These are phyloP conservation scores for Thermophis baileyi DNA, from an alignment of 2,113 vertebrate species.

Conservation along the genomic window DNA sequence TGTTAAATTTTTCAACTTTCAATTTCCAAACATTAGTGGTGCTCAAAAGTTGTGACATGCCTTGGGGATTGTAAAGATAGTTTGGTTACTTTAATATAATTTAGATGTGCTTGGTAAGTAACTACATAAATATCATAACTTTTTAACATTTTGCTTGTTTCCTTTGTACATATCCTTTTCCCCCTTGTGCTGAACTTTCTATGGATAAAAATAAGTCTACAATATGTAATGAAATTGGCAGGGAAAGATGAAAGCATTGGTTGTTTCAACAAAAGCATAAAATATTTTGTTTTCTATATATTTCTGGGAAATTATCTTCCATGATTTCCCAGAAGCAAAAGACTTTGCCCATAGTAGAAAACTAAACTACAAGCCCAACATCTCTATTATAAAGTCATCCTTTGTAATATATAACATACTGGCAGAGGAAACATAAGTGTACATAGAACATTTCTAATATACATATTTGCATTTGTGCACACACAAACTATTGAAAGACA, in stretches of 20 bases:
- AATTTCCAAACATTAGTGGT: no score
- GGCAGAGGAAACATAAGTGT: background rate
- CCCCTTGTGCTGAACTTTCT: background rate
- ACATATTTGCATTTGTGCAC: background rate
- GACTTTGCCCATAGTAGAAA: background rate
- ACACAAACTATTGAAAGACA: background rate
- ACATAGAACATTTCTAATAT: background rate
- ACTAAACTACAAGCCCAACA: background rate
- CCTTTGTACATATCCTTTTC: background rate
- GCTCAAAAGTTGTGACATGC: no score
- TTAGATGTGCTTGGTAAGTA: no score
- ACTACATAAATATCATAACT: no score
- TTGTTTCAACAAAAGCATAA: background rate
- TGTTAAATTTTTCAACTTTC: no score
- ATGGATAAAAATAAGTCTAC: background rate
- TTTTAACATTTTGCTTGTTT: no score
- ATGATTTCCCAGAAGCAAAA: background rate
- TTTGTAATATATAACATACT: background rate
- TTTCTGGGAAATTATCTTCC: background rate
- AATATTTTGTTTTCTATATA: background rate
- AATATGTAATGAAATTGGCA: background rate
- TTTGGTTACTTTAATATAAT: no score
- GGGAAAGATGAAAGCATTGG: background rate
- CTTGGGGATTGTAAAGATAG: no score
- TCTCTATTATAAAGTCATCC: background rate